phyloP scores from a whole-genome alignment of 2,797 vertebrate species.

The Chelon auratus region DNA sequence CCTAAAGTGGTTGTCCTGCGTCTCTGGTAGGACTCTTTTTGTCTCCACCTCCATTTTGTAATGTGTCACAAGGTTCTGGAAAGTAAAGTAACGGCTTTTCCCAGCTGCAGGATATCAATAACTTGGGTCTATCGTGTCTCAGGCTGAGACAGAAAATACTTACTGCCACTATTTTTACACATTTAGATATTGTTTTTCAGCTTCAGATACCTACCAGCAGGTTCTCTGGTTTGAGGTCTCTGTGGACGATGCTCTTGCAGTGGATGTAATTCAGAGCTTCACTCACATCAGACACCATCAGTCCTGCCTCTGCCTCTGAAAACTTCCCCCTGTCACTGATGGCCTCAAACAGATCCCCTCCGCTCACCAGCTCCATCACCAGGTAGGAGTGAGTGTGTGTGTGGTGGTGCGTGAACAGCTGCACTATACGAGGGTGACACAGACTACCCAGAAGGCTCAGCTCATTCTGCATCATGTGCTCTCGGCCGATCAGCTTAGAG shows the following conservation, averaged over 20 bases:
- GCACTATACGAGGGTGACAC: slow-evolving; percentile 92
- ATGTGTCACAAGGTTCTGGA: too few species aligned
- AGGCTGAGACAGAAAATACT: too few species aligned
- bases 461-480: slow-evolving; percentile 97
- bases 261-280: slow-evolving; percentile 94
- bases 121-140: too few species aligned
- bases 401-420: slow-evolving; percentile 91
- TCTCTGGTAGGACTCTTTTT: too few species aligned
- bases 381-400: slow-evolving; percentile 90
- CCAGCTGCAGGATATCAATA: too few species aligned
- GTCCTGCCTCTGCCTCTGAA: slow-evolving; percentile 87
- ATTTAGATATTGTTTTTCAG: background rate
- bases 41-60: too few species aligned
- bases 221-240: slow-evolving; percentile 98
- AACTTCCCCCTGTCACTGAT: slow-evolving; percentile 92
- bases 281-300: slow-evolving; percentile 92
- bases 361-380: slow-evolving; percentile 93
- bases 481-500: slow-evolving; percentile 92
- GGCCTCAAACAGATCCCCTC: slow-evolving; percentile 96
- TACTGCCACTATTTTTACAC: too few species aligned
- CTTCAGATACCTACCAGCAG: slow-evolving; percentile 88
- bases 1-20: too few species aligned
- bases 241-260: slow-evolving; percentile 92
- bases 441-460: slow-evolving; percentile 92
- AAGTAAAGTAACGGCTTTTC: too few species aligned